phyloP scores from a whole-genome alignment of 2,113 vertebrate genomes.

The Pyxicephalus adspersus region DNA sequence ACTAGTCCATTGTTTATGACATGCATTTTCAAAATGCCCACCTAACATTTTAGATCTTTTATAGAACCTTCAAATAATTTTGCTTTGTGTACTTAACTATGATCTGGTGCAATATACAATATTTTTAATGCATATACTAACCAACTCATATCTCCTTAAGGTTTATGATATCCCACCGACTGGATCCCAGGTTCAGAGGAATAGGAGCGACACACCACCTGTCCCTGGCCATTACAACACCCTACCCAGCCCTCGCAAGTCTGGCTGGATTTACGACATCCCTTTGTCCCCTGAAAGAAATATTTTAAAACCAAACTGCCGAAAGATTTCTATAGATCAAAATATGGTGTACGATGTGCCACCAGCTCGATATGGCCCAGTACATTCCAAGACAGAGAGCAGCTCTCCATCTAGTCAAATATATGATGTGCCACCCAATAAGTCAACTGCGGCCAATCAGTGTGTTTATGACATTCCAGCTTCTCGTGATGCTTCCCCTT shows the following conservation, averaged over 20 bases:
- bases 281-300: slow-evolving; percentile 73
- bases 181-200: slow-evolving; percentile 60
- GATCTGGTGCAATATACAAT: too few relatives aligned
- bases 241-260: slow-evolving; percentile 75
- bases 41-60: too few relatives aligned
- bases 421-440: slow-evolving; percentile 57
- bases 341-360: slow-evolving; percentile 61
- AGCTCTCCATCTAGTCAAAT: slow-evolving; percentile 40
- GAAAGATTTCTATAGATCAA: slow-evolving; percentile 41
- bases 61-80: too few relatives aligned
- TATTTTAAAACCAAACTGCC: slow-evolving; percentile 5
- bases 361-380: slow-evolving; percentile 56
- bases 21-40: too few relatives aligned
- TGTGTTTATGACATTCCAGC: slow-evolving; percentile 61
- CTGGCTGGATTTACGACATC: slow-evolving; percentile 86
- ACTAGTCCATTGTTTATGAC: too few relatives aligned
- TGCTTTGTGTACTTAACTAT: too few relatives aligned
- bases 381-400: not conserved
- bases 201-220: slow-evolving; percentile 67
- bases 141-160: slow-evolving; percentile 63
- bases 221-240: slow-evolving; percentile 68
- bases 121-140: not conserved
- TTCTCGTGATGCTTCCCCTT: slow-evolving; percentile 38
- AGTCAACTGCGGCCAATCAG: slow-evolving; percentile 55
- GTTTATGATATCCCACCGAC: slow-evolving; percentile 73